A percentile compares a stretch with the other conserved stretches of the same genome.
These are phyloP conservation scores for Papilio polyxenes DNA, from an alignment of 1,140 invertebrate species.

Conservation along the genomic window DNA sequence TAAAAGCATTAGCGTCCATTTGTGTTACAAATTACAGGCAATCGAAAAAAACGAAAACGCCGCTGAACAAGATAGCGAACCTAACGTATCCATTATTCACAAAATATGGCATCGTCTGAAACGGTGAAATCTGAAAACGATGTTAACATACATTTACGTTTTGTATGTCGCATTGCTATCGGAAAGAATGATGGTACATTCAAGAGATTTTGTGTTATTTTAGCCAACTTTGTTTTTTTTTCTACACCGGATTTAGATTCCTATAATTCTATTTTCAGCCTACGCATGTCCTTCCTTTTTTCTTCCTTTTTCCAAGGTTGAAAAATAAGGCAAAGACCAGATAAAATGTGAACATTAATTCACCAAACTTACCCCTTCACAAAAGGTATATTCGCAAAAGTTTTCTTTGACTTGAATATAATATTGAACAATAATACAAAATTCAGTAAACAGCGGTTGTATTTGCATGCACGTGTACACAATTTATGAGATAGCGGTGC, in stretches of 20 bases:
- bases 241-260: slow-evolving; percentile 44
- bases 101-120: slow-evolving; percentile 6
- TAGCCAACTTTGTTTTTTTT: slow-evolving; percentile 49
- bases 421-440: slow-evolving; percentile 4
- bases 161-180: slow-evolving; percentile 54
- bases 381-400: neutral
- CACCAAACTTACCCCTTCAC: neutral
- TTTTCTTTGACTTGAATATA: neutral
- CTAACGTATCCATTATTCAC: slow-evolving; percentile 8
- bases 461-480: slow-evolving; percentile 32
- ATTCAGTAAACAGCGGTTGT: slow-evolving; percentile 9
- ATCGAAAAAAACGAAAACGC: slow-evolving; percentile 11
- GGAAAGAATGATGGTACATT: slow-evolving; percentile 45
- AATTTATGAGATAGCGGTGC: slow-evolving; percentile 33
- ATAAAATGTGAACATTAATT: neutral
- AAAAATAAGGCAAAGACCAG: neutral
- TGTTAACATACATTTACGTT: slow-evolving; percentile 38
- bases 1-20: slow-evolving; percentile 17
- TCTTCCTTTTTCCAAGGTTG: too few relatives aligned
- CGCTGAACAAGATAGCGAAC: slow-evolving; percentile 13
- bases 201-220: slow-evolving; percentile 47
- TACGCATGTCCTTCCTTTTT: slow-evolving; percentile 43
- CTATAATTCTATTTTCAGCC: slow-evolving; percentile 48
- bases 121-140: slow-evolving; percentile 15
- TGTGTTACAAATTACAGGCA: slow-evolving; percentile 18